Base-by-base conservation (phyloP, 2,113 vertebrate genomes). In the Sapayoa aenigma region DNA sequence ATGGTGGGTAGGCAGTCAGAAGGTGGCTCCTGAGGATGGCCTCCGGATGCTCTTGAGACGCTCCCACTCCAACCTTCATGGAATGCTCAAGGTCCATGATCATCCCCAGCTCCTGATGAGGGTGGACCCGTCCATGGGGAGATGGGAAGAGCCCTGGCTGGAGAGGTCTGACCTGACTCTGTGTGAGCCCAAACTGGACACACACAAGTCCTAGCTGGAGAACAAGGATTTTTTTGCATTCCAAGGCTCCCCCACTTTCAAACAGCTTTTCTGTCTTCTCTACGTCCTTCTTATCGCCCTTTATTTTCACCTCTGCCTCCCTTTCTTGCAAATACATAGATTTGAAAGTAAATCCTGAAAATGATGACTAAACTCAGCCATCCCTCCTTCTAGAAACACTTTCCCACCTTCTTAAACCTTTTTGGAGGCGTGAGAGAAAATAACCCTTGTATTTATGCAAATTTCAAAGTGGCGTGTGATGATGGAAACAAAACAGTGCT, bases 401-500 rank as follows among this genome's bases (percentile, higher is more conserved):
- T 86, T 96, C 94, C 95, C 96, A 90, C 94, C 89, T 97, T 72
- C 94, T 90, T 93, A 94, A 97, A 97, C 96, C 97, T 98, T 98
- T 97, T 97, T 95, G 96, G 95, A 97, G 95, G 97, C 91, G 77
- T 90, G 71, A 98, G 97, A 96, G 97, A 98, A 97, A 97, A 98
- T 97, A 98, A 98, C 84, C 97, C 98, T 97, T 97, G 98, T 98
- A 95, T 98, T 98, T 98, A 98, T 98, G 98, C 98, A 98, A 98
- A 98, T 98, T 98, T 93, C 68, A 92, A 97, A 98, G 97, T 98
- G 97, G 97, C 96, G 94, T 98, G 98, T 97, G 98, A 98, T 98
- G 98, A 98, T 98, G 97, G 98, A 98, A 98, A 98, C 98, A 98
- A 98, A 98, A 97, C 98, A 98, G 98, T 59, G 97, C 97, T 98